A percentile compares a stretch with the other conserved stretches of the same genome.
phyloP scores from a whole-genome alignment of 2,888 invertebrate genomes.

The Stenodera caucasica region DNA sequence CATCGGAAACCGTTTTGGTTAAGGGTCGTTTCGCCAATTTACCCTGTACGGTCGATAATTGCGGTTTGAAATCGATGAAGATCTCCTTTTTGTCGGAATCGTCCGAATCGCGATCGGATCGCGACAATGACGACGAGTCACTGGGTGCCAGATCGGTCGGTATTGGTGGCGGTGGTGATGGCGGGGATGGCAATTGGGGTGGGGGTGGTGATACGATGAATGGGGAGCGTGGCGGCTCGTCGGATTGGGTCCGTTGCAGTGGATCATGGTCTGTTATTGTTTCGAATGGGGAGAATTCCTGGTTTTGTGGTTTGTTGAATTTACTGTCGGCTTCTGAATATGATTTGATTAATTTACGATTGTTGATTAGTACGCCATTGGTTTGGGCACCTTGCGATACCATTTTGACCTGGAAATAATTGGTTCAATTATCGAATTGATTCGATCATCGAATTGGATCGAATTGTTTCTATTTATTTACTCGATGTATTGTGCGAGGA shows the following conservation, averaged over 20 bases:
- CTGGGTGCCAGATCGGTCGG: conserved; percentile 30
- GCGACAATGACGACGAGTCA: conserved; percentile 50
- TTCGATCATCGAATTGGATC: not conserved
- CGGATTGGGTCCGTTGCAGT: conserved; percentile 81
- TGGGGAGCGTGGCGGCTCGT: conserved; percentile 79
- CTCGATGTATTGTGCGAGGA: conserved; percentile 80
- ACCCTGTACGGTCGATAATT: conserved; percentile 56
- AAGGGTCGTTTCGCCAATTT: conserved; percentile 59
- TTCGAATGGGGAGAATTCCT: conserved; percentile 40
- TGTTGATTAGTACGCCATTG: conserved; percentile 72
- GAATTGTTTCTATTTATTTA: conserved; percentile 47
- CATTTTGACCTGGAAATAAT: conserved; percentile 70
- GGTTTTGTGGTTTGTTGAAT: conserved; percentile 48
- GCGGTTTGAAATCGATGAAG: conserved; percentile 85
- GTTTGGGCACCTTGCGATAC: conserved; percentile 90
- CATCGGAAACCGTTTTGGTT: conserved; percentile 79
- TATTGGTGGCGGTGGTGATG: conserved; percentile 21
- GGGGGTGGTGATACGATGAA: conserved; percentile 65
- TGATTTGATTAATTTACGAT: conserved; percentile 80
- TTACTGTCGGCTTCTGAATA: conserved; percentile 74
- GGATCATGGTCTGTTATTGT: conserved; percentile 67
- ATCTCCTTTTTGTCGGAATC: conserved; percentile 70
- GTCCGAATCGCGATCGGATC: conserved; percentile 50
- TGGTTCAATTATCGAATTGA: not conserved
- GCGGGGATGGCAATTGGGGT: conserved; percentile 52